phyloP scores from a whole-genome alignment of 2,797 vertebrate genomes.

The Buphagus erythrorhynchus region DNA sequence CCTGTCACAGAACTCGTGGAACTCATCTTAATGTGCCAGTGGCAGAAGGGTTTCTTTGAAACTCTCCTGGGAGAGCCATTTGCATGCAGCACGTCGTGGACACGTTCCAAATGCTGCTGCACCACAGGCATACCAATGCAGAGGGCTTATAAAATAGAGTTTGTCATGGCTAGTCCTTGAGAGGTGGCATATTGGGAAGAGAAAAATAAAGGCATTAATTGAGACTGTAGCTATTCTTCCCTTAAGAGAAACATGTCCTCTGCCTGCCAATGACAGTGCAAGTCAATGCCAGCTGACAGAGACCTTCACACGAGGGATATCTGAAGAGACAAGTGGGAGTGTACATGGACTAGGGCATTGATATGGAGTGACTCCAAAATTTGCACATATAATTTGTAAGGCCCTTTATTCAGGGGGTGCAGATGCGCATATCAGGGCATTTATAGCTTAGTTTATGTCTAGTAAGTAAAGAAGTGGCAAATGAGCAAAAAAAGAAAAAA shows the following conservation, averaged over 20 bases:
- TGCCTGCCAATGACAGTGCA: neutral
- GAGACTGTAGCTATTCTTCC: neutral
- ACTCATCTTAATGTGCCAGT: neutral
- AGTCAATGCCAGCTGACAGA: neutral
- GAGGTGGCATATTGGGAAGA: constrained; percentile 20
- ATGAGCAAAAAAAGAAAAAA: neutral
- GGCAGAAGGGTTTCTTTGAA: constrained; percentile 21
- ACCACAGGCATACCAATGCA: constrained; percentile 35
- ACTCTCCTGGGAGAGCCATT: constrained; percentile 10
- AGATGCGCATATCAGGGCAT: neutral
- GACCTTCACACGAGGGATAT: neutral
- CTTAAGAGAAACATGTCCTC: neutral
- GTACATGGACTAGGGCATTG: neutral
- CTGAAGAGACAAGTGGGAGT: neutral
- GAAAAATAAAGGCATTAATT: constrained; percentile 4
- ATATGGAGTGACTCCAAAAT: neutral
- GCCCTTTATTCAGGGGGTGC: neutral
- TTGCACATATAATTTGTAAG: neutral
- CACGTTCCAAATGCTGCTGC: constrained; percentile 4
- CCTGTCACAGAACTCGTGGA: constrained; percentile 32
- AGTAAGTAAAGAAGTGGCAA: neutral
- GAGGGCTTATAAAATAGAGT: neutral
- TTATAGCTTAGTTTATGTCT: neutral
- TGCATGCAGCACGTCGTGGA: neutral
- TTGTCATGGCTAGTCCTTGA: constrained; percentile 11